Percentiles rank a stretch among this genome's conserved stretches.
Conservation (phyloP, 2,797 vertebrate genomes). For the Rhabdophis nuchalis region DNA sequence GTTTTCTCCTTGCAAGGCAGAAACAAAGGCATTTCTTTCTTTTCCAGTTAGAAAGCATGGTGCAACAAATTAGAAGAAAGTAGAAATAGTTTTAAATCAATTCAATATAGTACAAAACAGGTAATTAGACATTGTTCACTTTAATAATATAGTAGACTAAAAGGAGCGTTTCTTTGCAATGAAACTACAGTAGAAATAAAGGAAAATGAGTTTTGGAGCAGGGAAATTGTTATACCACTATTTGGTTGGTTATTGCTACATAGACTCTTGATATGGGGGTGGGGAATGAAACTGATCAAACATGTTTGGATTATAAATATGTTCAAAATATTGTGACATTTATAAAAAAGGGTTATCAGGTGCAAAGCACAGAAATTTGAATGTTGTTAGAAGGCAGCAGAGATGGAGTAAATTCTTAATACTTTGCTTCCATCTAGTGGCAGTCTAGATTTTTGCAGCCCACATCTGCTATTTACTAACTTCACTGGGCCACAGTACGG, state of each 20-base stretch:
- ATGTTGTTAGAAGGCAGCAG: neutral
- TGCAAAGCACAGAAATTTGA: neutral
- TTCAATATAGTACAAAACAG: neutral
- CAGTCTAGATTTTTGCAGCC: neutral
- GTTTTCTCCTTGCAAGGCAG: neutral
- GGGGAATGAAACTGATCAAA: neutral
- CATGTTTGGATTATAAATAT: neutral
- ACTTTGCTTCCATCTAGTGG: neutral
- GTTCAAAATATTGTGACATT: neutral
- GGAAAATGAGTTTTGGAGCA: neutral
- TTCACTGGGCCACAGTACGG: neutral
- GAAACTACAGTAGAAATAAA: neutral
- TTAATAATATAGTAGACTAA: neutral
- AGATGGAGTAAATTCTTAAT: neutral
- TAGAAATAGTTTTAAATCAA: neutral
- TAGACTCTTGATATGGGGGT: neutral
- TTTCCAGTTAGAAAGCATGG: neutral
- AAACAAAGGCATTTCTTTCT: neutral
- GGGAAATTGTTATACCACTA: neutral
- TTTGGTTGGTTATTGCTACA: neutral
- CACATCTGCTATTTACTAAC: neutral
- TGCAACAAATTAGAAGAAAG: neutral
- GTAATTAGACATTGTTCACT: neutral
- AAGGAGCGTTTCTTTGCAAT: neutral
- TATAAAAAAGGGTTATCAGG: neutral